A percentile compares a stretch with the other conserved stretches of the same genome.
Conservation (phyloP, 2,113 vertebrate genomes). For the Crotophaga sulcirostris region DNA sequence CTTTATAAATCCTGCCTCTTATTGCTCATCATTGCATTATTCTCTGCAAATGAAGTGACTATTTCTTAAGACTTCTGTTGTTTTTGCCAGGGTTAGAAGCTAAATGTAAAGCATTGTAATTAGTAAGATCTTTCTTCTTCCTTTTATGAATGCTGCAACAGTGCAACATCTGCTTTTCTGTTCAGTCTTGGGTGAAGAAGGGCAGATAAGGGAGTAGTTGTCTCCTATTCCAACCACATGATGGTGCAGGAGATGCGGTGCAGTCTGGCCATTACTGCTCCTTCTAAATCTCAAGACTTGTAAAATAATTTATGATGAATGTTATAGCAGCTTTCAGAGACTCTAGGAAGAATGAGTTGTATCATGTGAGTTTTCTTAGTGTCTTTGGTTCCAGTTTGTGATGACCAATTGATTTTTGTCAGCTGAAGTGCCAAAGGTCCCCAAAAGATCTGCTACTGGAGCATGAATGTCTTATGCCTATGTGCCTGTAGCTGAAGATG, state of each 20-base stretch:
- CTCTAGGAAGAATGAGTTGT: not conserved
- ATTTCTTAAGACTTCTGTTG: not conserved
- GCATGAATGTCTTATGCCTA: not conserved
- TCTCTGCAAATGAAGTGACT: conserved; percentile 3
- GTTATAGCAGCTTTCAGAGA: not conserved
- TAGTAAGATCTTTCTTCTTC: not conserved
- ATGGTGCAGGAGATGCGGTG: not conserved
- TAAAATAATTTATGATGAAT: not conserved
- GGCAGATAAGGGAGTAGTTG: not conserved
- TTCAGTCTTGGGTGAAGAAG: not conserved
- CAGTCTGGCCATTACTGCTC: not conserved
- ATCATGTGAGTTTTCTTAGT: not conserved
- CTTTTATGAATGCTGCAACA: not conserved
- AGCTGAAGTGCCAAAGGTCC: not conserved
- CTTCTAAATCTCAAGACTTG: not conserved
- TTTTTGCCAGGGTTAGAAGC: not conserved
- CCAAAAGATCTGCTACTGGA: not conserved
- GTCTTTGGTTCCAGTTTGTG: not conserved
- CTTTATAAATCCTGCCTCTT: conserved; percentile 2
- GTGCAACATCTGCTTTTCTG: not conserved
- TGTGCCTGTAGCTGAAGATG: not conserved
- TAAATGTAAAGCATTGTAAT: not conserved
- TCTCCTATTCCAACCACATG: not conserved
- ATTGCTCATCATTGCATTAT: not conserved
- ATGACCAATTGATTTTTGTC: not conserved